Conservation (phyloP, 2,797 vertebrate genomes). For the Mormyrus hasselquistii region DNA sequence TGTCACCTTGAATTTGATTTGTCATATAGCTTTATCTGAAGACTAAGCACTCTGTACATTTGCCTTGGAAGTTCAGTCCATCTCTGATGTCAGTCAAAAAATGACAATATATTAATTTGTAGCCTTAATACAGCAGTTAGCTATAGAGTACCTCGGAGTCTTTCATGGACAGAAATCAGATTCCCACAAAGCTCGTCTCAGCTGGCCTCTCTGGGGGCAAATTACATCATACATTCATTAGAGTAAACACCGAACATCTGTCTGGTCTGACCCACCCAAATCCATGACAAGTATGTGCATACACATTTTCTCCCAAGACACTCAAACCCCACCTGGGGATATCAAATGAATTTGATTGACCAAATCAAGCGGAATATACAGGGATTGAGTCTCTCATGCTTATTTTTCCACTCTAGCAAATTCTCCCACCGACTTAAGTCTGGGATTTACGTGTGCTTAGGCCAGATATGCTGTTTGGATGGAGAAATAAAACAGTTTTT, state of each 20-base stretch:
- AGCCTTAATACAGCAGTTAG: not conserved
- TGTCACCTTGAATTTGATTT: not conserved
- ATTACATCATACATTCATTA: not conserved
- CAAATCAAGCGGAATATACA: not conserved
- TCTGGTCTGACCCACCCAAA: not conserved
- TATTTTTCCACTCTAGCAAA: not conserved
- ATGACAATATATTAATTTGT: not conserved
- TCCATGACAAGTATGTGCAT: not conserved
- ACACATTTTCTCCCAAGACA: conserved; percentile 4
- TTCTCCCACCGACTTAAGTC: not conserved
- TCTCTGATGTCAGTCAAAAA: not conserved
- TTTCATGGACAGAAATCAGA: not conserved
- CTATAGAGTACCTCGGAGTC: not conserved
- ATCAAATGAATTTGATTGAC: not conserved
- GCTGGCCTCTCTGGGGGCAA: conserved; percentile 3
- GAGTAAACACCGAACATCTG: not conserved
- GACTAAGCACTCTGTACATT: not conserved
- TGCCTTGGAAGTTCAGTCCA: not conserved
- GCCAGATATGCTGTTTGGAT: not conserved
- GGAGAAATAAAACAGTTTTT: too few species aligned
- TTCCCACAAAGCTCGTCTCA: not conserved
- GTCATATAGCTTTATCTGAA: not conserved
- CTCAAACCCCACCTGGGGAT: not conserved
- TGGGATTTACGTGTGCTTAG: not conserved
- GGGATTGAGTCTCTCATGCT: not conserved